phyloP scores from a whole-genome alignment of 2,113 vertebrate genomes.

The Phoenicopterus ruber region DNA sequence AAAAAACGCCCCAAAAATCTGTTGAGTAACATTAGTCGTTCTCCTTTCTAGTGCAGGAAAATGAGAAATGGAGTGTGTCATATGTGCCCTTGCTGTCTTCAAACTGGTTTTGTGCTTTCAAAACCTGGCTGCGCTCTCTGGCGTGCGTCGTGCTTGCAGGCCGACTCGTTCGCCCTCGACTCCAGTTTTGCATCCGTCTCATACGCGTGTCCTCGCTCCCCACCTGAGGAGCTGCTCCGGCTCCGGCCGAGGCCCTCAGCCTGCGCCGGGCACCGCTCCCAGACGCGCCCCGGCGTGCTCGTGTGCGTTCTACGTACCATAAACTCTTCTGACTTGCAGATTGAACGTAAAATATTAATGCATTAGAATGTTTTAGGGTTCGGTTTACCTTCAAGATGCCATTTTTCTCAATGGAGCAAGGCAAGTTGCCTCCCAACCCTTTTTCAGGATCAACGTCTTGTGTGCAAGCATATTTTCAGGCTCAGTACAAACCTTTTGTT shows the following conservation, averaged over 20 bases:
- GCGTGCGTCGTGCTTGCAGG: background rate
- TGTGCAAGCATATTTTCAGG: background rate
- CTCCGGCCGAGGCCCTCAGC: background rate
- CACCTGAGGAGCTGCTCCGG: background rate
- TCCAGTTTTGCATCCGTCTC: background rate
- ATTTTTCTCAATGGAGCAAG: background rate
- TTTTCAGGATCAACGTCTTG: background rate
- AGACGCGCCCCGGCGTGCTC: accelerated
- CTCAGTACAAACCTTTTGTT: background rate
- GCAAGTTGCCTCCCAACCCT: background rate
- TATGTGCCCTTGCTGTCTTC: background rate
- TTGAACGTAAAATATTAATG: background rate
- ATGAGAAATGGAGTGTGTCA: conserved; percentile 8
- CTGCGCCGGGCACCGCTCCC: background rate
- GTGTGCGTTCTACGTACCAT: background rate
- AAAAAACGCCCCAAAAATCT: background rate
- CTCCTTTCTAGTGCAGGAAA: background rate
- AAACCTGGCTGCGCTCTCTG: conserved; percentile 28
- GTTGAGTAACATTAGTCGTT: background rate
- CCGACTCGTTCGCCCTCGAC: background rate
- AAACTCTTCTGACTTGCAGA: conserved; percentile 14
- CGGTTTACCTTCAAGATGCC: background rate
- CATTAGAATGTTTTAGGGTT: background rate
- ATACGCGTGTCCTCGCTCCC: background rate
- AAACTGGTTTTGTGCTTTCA: conserved; percentile 50